These are phyloP conservation scores for Drosophila planitibia DNA, from an alignment of 2,888 invertebrate species.

Conservation along the genomic window DNA sequence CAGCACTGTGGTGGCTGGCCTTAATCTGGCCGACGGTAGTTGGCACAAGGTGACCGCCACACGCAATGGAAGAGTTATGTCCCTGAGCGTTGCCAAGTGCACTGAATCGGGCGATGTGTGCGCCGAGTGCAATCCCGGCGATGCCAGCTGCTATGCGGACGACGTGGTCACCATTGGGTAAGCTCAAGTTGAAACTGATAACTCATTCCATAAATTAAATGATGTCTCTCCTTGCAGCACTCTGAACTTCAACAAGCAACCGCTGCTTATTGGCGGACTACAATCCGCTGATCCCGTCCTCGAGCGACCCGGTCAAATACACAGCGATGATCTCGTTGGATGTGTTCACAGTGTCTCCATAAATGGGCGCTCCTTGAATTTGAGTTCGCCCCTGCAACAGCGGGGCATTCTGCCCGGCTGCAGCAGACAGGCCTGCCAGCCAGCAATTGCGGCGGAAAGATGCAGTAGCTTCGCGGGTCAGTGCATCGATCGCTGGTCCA, in stretches of 20 bases:
- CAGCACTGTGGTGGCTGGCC: slow-evolving; percentile 90
- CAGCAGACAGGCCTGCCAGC: slow-evolving; percentile 89
- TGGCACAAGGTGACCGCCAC: slow-evolving; percentile 97
- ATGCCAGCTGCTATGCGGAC: slow-evolving; percentile 92
- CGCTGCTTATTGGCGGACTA: slow-evolving; percentile 94
- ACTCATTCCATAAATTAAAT: not conserved
- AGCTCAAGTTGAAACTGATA: slow-evolving; percentile 72
- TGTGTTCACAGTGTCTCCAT: slow-evolving; percentile 96
- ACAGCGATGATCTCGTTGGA: slow-evolving; percentile 96
- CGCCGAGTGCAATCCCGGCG: slow-evolving; percentile 93
- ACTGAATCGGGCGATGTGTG: slow-evolving; percentile 94
- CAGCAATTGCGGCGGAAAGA: slow-evolving; percentile 83
- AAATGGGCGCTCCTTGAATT: slow-evolving; percentile 93
- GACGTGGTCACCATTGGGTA: slow-evolving; percentile 95
- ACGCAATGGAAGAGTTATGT: slow-evolving; percentile 94
- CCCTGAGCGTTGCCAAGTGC: slow-evolving; percentile 92
- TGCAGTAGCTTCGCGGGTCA: slow-evolving; percentile 88
- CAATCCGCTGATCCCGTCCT: slow-evolving; percentile 93
- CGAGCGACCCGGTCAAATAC: slow-evolving; percentile 95
- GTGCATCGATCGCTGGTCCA: slow-evolving; percentile 95
- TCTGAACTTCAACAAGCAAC: slow-evolving; percentile 95
- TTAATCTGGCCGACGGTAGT: slow-evolving; percentile 91
- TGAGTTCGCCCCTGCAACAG: slow-evolving; percentile 91
- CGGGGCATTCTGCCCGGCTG: slow-evolving; percentile 92
- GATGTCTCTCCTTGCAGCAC: slow-evolving; percentile 88